A percentile compares a stretch with the other conserved stretches of the same genome.
Conservation (phyloP, 2,113 vertebrate species). For the Rhadina sibilatrix region DNA sequence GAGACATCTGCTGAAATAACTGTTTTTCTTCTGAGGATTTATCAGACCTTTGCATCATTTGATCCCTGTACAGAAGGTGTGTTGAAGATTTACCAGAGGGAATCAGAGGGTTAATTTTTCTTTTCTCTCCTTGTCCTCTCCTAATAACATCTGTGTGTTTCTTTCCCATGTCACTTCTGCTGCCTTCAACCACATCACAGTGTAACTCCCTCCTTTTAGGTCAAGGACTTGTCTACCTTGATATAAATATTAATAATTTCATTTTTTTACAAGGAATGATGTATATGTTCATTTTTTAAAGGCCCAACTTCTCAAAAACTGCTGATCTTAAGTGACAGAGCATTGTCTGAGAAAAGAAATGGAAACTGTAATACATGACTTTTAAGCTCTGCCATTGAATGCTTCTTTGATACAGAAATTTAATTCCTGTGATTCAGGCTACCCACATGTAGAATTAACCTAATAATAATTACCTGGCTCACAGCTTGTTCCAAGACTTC, state of each 20-base stretch:
- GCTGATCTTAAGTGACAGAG: neutral
- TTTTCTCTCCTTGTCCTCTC: neutral
- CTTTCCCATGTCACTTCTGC: neutral
- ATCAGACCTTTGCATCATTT: neutral
- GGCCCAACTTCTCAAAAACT: neutral
- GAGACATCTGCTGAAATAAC: neutral
- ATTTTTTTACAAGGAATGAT: neutral
- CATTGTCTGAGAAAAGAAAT: neutral
- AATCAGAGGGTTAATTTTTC: neutral
- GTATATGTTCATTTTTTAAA: neutral
- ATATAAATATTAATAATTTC: constrained; percentile 43
- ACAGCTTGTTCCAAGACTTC: neutral
- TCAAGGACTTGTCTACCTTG: constrained; percentile 18
- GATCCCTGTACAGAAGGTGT: neutral
- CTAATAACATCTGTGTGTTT: neutral
- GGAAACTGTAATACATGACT: neutral
- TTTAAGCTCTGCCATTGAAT: neutral
- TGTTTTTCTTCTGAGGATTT: neutral
- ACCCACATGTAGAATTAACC: neutral
- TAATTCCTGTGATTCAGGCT: neutral
- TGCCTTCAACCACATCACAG: neutral
- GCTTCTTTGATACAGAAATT: neutral
- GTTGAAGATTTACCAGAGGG: neutral
- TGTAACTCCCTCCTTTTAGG: neutral
- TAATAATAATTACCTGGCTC: neutral